These are phyloP conservation scores for Auanema freiburgensis DNA, from an alignment of 2,888 invertebrate genomes.

Conservation along the genomic window DNA sequence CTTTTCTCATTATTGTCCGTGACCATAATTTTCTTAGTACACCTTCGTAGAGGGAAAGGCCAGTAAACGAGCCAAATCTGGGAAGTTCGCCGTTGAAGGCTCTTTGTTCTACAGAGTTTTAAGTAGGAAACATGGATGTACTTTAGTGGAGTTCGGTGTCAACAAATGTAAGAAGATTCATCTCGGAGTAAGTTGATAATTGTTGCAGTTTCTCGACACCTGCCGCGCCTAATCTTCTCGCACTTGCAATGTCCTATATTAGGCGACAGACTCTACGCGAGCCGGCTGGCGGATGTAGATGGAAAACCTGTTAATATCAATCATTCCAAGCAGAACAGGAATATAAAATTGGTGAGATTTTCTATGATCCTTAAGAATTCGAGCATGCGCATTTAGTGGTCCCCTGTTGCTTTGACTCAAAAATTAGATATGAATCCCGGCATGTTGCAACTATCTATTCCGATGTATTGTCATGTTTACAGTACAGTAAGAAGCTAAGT, in stretches of 20 bases:
- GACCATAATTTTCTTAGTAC: constrained; percentile 27
- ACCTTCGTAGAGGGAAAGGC: constrained; percentile 39
- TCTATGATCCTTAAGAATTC: not conserved
- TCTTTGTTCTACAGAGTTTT: constrained; percentile 36
- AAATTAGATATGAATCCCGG: constrained; percentile 15
- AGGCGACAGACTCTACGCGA: constrained; percentile 45
- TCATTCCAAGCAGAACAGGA: constrained; percentile 5
- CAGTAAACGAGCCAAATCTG: constrained; percentile 33
- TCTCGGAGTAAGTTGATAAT: not conserved
- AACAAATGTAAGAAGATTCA: constrained; percentile 33
- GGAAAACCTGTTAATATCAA: constrained; percentile 21
- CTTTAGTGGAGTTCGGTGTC: constrained; percentile 35
- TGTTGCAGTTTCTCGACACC: constrained; percentile 39
- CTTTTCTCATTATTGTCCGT: not conserved
- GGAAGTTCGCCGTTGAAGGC: constrained; percentile 46
- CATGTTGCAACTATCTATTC: constrained; percentile 29
- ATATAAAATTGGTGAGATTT: constrained; percentile 20
- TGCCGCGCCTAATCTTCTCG: constrained; percentile 45
- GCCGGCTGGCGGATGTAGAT: constrained; percentile 31
- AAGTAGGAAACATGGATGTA: constrained; percentile 28
- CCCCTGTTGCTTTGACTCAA: constrained; percentile 22
- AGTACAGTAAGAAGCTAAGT: constrained; percentile 26
- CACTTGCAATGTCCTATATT: constrained; percentile 37
- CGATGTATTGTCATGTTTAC: constrained; percentile 45
- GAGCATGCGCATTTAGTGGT: constrained; percentile 18